phyloP scores from a whole-genome alignment of 2,113 vertebrate genomes.

The Motacilla tschutschensis region DNA sequence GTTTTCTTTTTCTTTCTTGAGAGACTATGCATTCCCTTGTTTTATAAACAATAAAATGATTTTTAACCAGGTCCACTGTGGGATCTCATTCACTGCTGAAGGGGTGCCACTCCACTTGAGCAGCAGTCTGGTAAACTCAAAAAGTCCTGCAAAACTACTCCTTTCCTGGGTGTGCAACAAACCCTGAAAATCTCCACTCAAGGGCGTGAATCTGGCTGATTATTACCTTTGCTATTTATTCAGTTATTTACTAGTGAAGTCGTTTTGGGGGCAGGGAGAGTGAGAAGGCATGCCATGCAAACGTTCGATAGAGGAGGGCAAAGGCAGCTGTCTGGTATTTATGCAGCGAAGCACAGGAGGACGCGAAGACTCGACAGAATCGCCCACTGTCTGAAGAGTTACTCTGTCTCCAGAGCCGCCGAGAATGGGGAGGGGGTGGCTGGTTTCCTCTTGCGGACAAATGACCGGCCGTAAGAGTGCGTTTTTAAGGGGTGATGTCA shows the following conservation, averaged over 20 bases:
- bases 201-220: not conserved
- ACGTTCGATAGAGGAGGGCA: not conserved
- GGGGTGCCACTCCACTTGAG: not conserved
- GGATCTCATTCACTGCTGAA: not conserved
- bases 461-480: not conserved
- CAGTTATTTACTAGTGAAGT: not conserved
- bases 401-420: not conserved
- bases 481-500: slow-evolving; percentile 44
- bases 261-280: not conserved
- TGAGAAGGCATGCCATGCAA: not conserved
- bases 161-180: not conserved
- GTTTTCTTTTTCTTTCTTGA: not conserved
- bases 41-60: not conserved
- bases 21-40: not conserved
- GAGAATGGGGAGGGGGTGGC: not conserved
- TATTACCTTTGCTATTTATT: not conserved
- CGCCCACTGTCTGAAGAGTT: not conserved
- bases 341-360: not conserved
- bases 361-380: not conserved
- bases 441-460: not conserved
- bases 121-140: not conserved
- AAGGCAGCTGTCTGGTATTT: not conserved
- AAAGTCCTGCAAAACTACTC: not conserved
- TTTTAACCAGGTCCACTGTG: not conserved
- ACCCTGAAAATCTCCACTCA: not conserved